phyloP scores from a whole-genome alignment of 2,113 vertebrate species.

The Prunella himalayana region DNA sequence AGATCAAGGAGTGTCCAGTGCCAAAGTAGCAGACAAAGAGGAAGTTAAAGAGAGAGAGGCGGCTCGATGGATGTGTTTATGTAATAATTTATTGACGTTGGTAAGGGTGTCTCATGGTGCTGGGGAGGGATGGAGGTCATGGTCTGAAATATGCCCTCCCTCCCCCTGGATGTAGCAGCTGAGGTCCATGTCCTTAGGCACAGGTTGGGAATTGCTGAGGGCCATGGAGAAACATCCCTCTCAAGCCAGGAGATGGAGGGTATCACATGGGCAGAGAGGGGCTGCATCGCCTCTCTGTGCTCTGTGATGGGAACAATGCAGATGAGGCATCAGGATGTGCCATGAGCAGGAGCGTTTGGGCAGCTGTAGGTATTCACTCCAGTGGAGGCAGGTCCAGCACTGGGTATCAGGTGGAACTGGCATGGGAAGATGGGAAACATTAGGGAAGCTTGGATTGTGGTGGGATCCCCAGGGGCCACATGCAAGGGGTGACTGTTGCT shows the following conservation, averaged over 20 bases:
- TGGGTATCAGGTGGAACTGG: background rate
- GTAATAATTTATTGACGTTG: background rate
- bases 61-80: accelerated
- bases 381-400: background rate
- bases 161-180: background rate
- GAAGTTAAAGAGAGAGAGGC: background rate
- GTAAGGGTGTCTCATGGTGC: background rate
- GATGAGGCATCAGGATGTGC: background rate
- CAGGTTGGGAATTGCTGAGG: background rate
- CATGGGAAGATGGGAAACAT: background rate
- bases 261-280: too few species aligned
- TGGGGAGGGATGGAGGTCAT: background rate
- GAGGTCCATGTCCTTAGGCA: background rate
- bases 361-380: background rate
- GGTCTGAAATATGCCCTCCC: background rate
- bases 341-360: background rate
- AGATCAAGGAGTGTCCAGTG: background rate
- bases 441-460: accelerated
- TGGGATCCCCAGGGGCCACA: accelerated
- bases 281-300: accelerated
- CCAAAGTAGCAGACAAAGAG: background rate
- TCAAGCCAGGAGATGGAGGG: accelerated
- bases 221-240: background rate
- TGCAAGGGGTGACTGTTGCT: background rate
- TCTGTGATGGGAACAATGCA: background rate